Percentiles rank a stretch among this genome's conserved stretches.
Conservation (phyloP, 2,888 invertebrate species). For the Theodoxus fluviatilis region DNA sequence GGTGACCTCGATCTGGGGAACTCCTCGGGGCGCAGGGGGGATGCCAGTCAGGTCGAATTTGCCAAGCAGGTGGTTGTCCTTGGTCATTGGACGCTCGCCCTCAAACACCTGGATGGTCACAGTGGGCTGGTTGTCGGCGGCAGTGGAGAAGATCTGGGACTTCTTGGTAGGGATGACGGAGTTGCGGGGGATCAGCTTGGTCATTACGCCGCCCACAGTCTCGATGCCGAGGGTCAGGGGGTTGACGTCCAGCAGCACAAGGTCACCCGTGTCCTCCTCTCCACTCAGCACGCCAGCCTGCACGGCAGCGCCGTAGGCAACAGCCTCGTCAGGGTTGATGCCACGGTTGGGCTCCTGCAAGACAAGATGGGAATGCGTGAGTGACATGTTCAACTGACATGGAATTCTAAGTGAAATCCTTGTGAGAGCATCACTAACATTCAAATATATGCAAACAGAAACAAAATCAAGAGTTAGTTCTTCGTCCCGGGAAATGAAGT, state of each 20-base stretch:
- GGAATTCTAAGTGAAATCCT: too few species aligned
- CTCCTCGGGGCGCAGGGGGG: slow-evolving; percentile 75
- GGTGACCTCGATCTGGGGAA: slow-evolving; percentile 67
- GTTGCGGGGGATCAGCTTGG: slow-evolving; percentile 95
- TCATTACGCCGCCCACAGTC: slow-evolving; percentile 99
- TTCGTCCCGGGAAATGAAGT: too few species aligned
- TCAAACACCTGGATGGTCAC: slow-evolving; percentile 97
- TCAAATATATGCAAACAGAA: too few species aligned
- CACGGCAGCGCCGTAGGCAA: slow-evolving; percentile 97
- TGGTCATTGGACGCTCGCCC: slow-evolving; percentile 99
- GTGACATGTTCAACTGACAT: too few species aligned
- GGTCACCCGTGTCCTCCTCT: slow-evolving; percentile 93
- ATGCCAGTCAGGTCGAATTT: slow-evolving; percentile 98
- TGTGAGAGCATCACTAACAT: too few species aligned
- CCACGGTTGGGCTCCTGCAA: slow-evolving; percentile 91
- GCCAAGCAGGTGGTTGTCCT: slow-evolving; percentile 97
- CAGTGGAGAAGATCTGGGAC: slow-evolving; percentile 98
- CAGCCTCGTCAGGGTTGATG: slow-evolving; percentile 99
- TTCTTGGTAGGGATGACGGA: slow-evolving; percentile 99
- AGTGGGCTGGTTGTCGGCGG: slow-evolving; percentile 98
- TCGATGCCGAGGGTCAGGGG: slow-evolving; percentile 99
- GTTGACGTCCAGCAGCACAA: slow-evolving; percentile 96
- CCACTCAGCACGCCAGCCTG: slow-evolving; percentile 98
- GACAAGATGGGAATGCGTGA: too few species aligned
- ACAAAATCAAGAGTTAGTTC: too few species aligned